These are phyloP conservation scores for Dasypolia templi DNA, from an alignment of 2,888 invertebrate genomes.

Conservation along the genomic window DNA sequence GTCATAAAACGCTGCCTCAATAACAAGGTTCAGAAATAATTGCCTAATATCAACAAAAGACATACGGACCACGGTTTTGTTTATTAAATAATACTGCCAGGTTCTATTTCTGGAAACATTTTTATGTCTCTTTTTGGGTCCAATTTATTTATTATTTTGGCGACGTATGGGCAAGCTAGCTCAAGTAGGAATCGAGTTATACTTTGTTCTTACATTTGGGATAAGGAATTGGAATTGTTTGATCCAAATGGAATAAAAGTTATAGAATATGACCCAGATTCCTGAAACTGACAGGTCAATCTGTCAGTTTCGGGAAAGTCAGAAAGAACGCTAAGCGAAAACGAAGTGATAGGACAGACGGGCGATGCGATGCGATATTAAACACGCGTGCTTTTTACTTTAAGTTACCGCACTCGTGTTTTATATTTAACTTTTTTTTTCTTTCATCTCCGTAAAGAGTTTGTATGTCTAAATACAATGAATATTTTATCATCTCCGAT, in stretches of 20 bases:
- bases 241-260: slow-evolving; percentile 17
- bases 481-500: too few species aligned
- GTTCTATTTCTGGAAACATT: slow-evolving; percentile 22
- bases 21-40: slow-evolving; percentile 35
- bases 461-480: too few species aligned
- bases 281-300: slow-evolving; percentile 5
- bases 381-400: too few species aligned
- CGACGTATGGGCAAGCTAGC: not conserved
- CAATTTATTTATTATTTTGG: slow-evolving; percentile 21
- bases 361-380: too few species aligned
- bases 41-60: slow-evolving; percentile 16
- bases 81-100: slow-evolving; percentile 46
- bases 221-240: not conserved
- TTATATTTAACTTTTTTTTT: too few species aligned
- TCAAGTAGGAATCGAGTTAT: not conserved
- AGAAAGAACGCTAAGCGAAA: too few species aligned
- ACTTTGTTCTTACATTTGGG: slow-evolving; percentile 2
- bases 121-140: slow-evolving; percentile 14
- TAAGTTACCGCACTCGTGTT: too few species aligned
- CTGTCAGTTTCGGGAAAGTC: too few species aligned
- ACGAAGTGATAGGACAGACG: too few species aligned
- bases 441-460: too few species aligned
- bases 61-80: slow-evolving; percentile 38
- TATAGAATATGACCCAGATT: slow-evolving; percentile 26
- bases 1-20: slow-evolving; percentile 32